Evolutionary conservation across 2,888 invertebrate species (phyloP).

Genomic region (Ramazzottius varieornatus): DNA sequence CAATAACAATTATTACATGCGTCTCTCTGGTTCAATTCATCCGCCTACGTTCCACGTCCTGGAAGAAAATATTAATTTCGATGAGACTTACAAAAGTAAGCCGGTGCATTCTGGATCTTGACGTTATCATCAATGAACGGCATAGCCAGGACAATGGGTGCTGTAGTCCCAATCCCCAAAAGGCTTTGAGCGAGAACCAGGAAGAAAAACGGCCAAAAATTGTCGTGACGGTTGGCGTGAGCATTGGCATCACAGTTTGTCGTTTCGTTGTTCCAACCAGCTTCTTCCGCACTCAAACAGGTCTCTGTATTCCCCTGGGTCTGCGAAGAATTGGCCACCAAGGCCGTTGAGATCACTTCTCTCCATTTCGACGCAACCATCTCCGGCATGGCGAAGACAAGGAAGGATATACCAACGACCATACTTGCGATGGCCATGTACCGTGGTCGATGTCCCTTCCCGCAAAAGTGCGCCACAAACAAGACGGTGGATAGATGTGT

Average conservation of each 20-base stretch:
- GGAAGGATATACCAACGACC: not conserved
- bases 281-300: not conserved
- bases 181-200: not conserved
- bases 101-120: not conserved
- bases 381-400: not conserved
- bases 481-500: not conserved
- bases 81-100: slow-evolving; percentile 3
- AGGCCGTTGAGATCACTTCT: not conserved
- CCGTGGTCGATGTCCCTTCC: not conserved
- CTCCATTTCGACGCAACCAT: not conserved
- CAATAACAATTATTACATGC: too few relatives aligned
- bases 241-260: not conserved
- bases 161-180: not conserved
- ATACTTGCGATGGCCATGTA: not conserved
- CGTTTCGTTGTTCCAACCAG: not conserved
- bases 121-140: slow-evolving; percentile 5
- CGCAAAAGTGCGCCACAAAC: not conserved
- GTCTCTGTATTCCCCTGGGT: not conserved
- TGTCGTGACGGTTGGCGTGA: not conserved
- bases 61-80: too few relatives aligned
- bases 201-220: not conserved
- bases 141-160: slow-evolving; percentile 3
- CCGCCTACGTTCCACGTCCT: too few relatives aligned
- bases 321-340: not conserved
- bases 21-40: too few relatives aligned